Evolutionary conservation across 2,888 invertebrate genomes (phyloP).

Genomic region (Ectemnius cavifrons): DNA sequence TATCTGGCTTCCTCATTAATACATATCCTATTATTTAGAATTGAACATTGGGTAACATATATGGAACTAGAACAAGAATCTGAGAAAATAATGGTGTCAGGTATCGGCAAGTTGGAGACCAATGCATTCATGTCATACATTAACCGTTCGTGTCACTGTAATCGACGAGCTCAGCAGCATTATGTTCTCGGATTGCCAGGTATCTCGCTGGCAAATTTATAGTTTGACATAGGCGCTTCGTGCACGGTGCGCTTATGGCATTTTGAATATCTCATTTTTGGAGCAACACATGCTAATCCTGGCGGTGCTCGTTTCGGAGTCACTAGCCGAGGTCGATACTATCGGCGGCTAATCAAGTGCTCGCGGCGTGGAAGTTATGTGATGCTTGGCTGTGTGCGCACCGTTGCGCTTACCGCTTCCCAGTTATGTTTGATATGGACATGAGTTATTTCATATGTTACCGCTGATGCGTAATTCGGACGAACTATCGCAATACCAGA

Average conservation of each 20-base stretch:
- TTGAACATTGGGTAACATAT: no score
- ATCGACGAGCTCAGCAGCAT: not conserved
- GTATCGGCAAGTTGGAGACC: not conserved
- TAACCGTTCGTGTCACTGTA: not conserved
- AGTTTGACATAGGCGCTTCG: not conserved
- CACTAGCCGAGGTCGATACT: slow-evolving; percentile 12
- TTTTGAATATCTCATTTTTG: slow-evolving; percentile 43
- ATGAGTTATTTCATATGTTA: slow-evolving; percentile 50
- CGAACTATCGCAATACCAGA: slow-evolving; percentile 25
- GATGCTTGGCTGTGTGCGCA: slow-evolving; percentile 25
- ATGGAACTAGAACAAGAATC: no score
- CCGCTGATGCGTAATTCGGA: slow-evolving; percentile 24
- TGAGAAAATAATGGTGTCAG: no score
- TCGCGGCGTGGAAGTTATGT: slow-evolving; percentile 55
- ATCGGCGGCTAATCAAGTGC: slow-evolving; percentile 46
- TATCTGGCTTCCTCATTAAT: no score
- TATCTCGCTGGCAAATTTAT: slow-evolving; percentile 23
- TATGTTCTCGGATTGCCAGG: not conserved
- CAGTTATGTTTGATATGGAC: slow-evolving; percentile 45
- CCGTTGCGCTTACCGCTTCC: slow-evolving; percentile 43
- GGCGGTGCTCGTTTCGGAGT: slow-evolving; percentile 17
- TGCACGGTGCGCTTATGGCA: not conserved
- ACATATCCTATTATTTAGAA: no score
- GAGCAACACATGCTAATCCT: slow-evolving; percentile 38
- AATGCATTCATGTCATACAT: not conserved